Conservation (phyloP, 1,140 invertebrate species). For the Atopsyche davidsoni region DNA sequence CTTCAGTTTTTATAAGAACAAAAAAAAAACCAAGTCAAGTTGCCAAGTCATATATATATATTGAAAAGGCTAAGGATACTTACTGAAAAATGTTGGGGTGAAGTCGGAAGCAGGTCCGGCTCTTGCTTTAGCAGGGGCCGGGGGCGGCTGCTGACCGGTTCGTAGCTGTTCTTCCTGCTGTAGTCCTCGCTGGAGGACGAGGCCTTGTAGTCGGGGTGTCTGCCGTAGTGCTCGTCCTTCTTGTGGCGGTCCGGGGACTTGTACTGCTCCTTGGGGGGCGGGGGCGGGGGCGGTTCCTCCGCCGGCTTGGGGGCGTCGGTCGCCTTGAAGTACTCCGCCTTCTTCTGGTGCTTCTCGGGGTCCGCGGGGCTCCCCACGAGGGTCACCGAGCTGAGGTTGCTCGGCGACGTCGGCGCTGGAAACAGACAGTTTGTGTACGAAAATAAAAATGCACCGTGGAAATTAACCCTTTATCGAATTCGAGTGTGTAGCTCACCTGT, state of each 20-base stretch:
- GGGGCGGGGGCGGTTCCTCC: conserved; percentile 6
- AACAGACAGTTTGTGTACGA: conserved; percentile 1
- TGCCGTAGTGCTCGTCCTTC: conserved; percentile 16
- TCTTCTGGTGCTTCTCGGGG: conserved; percentile 28
- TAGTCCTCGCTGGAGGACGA: conserved; percentile 10
- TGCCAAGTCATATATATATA: conserved; percentile 1
- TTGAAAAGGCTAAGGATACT: conserved; percentile 2
- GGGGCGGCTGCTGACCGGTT: conserved; percentile 7
- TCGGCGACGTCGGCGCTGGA: conserved; percentile 57
- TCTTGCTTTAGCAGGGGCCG: conserved; percentile 24
- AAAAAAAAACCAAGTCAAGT: neutral
- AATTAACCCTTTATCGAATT: conserved; percentile 33
- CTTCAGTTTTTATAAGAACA: neutral
- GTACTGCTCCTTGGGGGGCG: conserved; percentile 5
- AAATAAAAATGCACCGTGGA: conserved; percentile 19
- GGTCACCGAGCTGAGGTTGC: conserved; percentile 65
- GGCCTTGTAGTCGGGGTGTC: too few species aligned
- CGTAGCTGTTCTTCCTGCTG: conserved; percentile 14
- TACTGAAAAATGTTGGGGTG: conserved; percentile 27
- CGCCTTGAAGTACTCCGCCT: conserved; percentile 22
- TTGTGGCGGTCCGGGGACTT: conserved; percentile 22
- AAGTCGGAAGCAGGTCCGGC: conserved; percentile 25
- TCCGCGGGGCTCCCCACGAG: conserved; percentile 52
- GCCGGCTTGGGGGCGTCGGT: conserved; percentile 3
- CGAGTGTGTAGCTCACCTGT: conserved; percentile 51